These are phyloP conservation scores for Sphaerophoria rueppellii DNA, from an alignment of 2,888 invertebrate species.

Conservation along the genomic window DNA sequence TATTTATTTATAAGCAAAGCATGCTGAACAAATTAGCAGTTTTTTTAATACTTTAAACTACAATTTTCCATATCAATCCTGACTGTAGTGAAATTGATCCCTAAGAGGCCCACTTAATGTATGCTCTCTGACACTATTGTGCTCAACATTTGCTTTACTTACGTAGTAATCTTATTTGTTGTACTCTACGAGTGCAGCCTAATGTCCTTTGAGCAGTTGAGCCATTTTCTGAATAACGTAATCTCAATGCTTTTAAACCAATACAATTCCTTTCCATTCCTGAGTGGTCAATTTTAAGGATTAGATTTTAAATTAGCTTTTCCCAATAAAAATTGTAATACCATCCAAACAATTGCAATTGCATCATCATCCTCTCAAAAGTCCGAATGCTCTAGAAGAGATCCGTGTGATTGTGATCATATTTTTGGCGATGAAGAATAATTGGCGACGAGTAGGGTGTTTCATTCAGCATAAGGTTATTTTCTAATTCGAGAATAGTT, in stretches of 20 bases:
- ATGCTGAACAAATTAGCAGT: neutral
- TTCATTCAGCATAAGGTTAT: constrained; percentile 62
- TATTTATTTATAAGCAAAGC: no score
- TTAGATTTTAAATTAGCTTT: constrained; percentile 61
- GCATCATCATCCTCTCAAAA: constrained; percentile 54
- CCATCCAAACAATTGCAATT: constrained; percentile 63
- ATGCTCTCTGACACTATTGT: neutral
- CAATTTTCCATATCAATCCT: constrained; percentile 4
- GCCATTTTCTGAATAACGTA: constrained; percentile 29
- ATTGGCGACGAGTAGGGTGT: neutral
- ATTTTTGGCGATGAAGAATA: constrained; percentile 14
- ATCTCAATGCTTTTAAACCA: neutral
- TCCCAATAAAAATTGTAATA: constrained; percentile 54
- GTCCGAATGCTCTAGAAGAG: constrained; percentile 52
- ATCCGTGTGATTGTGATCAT: neutral
- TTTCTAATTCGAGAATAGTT: constrained; percentile 57
- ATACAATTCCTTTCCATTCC: neutral
- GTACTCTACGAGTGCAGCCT: constrained; percentile 48
- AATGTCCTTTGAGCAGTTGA: constrained; percentile 4
- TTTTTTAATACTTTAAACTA: neutral
- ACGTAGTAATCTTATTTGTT: constrained; percentile 63
- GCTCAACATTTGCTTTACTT: constrained; percentile 44
- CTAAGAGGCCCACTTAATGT: neutral
- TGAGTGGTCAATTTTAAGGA: constrained; percentile 49
- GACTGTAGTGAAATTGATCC: neutral